phyloP scores from a whole-genome alignment of 2,888 invertebrate genomes.

The Deilephila porcellus region DNA sequence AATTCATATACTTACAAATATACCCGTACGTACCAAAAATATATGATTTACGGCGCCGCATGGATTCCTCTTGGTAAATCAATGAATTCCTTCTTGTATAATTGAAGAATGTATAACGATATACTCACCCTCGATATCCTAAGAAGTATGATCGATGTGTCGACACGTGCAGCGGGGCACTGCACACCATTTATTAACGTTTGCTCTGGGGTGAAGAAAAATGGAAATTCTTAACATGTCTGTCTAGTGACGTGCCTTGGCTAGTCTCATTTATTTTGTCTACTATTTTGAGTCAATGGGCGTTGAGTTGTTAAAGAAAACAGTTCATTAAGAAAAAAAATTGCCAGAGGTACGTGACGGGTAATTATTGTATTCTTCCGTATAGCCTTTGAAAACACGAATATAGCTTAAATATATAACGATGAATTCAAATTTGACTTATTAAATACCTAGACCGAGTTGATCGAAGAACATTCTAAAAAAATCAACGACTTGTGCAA shows the following conservation, averaged over 20 bases:
- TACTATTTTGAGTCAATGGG: neutral
- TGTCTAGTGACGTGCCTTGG: neutral
- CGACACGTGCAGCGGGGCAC: conserved; percentile 60
- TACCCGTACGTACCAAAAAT: no score
- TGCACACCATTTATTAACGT: conserved; percentile 63
- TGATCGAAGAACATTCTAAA: no score
- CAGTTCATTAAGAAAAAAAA: no score
- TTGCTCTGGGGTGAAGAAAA: conserved; percentile 47
- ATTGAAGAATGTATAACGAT: conserved; percentile 1
- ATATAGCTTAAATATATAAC: neutral
- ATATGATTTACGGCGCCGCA: no score
- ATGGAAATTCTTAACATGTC: conserved; percentile 38
- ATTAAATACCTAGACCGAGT: no score
- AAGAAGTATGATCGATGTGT: conserved; percentile 66
- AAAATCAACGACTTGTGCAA: no score
- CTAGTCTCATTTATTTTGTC: neutral
- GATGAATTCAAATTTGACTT: no score
- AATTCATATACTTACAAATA: no score
- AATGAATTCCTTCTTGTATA: neutral
- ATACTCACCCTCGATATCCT: conserved; percentile 41
- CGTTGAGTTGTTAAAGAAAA: no score
- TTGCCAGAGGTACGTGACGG: no score
- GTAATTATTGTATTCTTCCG: no score
- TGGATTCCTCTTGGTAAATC: neutral
- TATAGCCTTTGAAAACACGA: neutral